Base-by-base conservation (phyloP, 1,140 invertebrate genomes). In the Papilio polytes region DNA sequence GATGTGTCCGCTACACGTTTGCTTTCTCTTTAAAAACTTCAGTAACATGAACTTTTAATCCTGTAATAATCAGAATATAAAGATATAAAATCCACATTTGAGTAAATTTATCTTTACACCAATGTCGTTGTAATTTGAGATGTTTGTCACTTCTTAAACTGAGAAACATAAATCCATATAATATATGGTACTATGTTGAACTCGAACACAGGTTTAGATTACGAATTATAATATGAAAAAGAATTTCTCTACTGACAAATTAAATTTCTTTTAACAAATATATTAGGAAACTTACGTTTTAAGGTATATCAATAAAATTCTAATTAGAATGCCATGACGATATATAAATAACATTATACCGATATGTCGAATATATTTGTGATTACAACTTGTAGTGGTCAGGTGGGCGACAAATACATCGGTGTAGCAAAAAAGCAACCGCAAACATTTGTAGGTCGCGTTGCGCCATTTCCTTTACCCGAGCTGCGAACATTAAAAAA, bases 401-500 rank as follows among this genome's bases (percentile, higher is more conserved):
- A 76, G 74, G 74, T 76, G 22, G 73, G 44, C 22, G 44, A 44
- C 44, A 76, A 76, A 48, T 70, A 26, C n/a, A 22, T 26, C 18
- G 74, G 2, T 76, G 20, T 13, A 76, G 74, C 74, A 76, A 76
- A 76, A 74, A 76, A 48, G 20, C 9, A 48, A 76, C 12, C 74
- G 46, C 20, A 48, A 48, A 48, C 74, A 26, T 76, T 48, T 76
- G 74, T 70, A 70, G 63, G 63, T 76, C 44, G 46, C 46, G 20
- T 76, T 76, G 46, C 74, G 46, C 74, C 74, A 76, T 76, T 76
- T 76, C 74, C 74, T 76, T 51, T 26, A 76, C 74, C 41, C 44
- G 74, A 56, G 44, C 74, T 76, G 41, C 51, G 46, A 51, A 12
- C 12, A 22, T 48, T 53, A 51, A 70, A 70, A 41, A 70, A 70